These are phyloP conservation scores for Leptopilina boulardi DNA, from an alignment of 1,140 invertebrate species.

Conservation along the genomic window DNA sequence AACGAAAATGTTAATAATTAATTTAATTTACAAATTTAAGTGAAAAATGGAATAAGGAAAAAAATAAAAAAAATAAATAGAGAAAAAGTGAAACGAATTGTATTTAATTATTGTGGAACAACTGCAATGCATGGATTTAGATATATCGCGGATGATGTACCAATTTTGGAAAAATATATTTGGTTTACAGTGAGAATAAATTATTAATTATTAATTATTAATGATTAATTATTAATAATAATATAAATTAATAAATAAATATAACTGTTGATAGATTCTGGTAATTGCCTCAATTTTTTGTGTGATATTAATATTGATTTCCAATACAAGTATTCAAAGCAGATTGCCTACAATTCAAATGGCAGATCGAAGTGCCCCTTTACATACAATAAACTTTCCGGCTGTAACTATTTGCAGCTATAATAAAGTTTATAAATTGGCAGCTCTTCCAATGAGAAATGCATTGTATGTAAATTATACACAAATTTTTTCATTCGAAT, in stretches of 20 bases:
- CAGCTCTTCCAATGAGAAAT: background rate
- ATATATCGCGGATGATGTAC: background rate
- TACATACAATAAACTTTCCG: background rate
- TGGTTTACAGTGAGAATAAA: background rate
- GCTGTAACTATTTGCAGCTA: slow-evolving; percentile 6
- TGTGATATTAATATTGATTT: background rate
- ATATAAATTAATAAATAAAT: background rate
- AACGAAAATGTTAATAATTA: too few relatives aligned
- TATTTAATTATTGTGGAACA: background rate
- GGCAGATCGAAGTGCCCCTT: background rate
- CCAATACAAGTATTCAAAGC: background rate
- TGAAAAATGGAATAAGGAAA: too few relatives aligned
- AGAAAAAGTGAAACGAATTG: background rate
- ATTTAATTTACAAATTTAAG: too few relatives aligned
- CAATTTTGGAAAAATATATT: background rate
- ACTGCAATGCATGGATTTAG: background rate
- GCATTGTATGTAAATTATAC: background rate
- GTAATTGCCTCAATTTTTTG: background rate
- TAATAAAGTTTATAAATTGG: slow-evolving; percentile 11
- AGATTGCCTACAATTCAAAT: background rate
- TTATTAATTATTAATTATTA: background rate
- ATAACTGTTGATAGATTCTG: background rate
- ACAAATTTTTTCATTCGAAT: too few relatives aligned
- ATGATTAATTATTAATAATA: too few relatives aligned
- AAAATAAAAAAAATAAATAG: background rate